Evolutionary conservation across 2,113 vertebrate genomes (phyloP), one percentile per base, ranked within the genome.

Genomic region (Deroptyus accipitrinus): DNA sequence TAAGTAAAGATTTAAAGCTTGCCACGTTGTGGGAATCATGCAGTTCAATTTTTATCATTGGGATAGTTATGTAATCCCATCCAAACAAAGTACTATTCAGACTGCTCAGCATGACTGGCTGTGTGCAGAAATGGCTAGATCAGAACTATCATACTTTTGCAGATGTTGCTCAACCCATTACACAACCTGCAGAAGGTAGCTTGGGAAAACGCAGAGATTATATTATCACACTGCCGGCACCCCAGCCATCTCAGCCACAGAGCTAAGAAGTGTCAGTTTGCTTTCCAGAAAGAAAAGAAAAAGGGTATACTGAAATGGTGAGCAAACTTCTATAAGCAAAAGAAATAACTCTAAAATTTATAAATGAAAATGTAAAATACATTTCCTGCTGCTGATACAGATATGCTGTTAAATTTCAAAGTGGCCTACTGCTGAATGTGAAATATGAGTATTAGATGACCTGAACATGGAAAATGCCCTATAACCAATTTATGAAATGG

Each of bases 391-490:
- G 82, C 54, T 77, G 68, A 92, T 83, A 91, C 83, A 97, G 92
- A 95, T 55, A 95, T 31, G 54, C 35, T 59, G 6, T 77, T 96
- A 97, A 95, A 96, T 96, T 97, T 96, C 92, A 83, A 97, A 95
- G 84, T 75, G 59, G 76, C 61, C 79, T 90, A 89, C 92, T 76
- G 63, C 84, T 87, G 69, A 77, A 95, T 22, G 24, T 97, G 92
- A 97, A 98, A 97, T 95, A 97, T 55, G 88, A 85, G 90, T 89
- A 93, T 84, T 86, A 85, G 55, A 86, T 96, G 88, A 98, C 95
- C 92, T 11, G 86, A 94, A 86, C 76, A 91, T 77, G 75, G 93
- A 95, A 97, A 97, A 97, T 95, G 90, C 44, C 95, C 91, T 96
- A 59, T 73, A 98, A 94, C 95, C 87, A 92, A 95, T 95, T 90